These are phyloP conservation scores for Paralichthys olivaceus DNA, from an alignment of 2,113 vertebrate species.

Conservation along the genomic window DNA sequence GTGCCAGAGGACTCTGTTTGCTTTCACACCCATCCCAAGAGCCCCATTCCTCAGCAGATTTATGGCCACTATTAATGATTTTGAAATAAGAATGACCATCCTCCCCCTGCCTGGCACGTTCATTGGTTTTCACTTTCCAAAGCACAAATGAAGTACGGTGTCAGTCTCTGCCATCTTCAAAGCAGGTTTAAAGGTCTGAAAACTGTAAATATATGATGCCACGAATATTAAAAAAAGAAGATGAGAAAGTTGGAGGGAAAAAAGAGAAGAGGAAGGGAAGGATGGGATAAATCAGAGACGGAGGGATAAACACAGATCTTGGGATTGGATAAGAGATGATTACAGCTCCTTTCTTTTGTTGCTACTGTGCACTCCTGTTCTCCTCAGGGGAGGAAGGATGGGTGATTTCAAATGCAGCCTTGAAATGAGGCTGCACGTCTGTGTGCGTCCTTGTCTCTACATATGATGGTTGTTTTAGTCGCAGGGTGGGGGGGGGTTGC, in stretches of 20 bases:
- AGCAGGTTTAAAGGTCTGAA: not conserved
- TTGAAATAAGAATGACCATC: slow-evolving; percentile 40
- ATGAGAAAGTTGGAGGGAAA: slow-evolving; percentile 14
- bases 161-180: not conserved
- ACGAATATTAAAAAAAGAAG: not conserved
- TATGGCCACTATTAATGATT: slow-evolving; percentile 53
- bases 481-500: not conserved
- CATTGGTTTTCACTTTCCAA: slow-evolving; percentile 24
- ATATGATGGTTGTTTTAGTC: slow-evolving; percentile 12
- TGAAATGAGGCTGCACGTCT: slow-evolving; percentile 55
- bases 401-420: slow-evolving; percentile 69
- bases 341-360: slow-evolving; percentile 54
- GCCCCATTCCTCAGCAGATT: slow-evolving; percentile 38
- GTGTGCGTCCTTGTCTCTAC: slow-evolving; percentile 52
- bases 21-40: slow-evolving; percentile 42
- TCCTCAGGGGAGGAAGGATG: slow-evolving; percentile 63
- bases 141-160: not conserved
- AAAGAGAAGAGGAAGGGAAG: slow-evolving; percentile 44
- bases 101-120: slow-evolving; percentile 11
- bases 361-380: slow-evolving; percentile 42
- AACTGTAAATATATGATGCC: not conserved
- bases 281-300: slow-evolving; percentile 56
- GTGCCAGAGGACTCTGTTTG: slow-evolving; percentile 39
- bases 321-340: slow-evolving; percentile 62
- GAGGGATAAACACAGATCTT: slow-evolving; percentile 52